A percentile compares a stretch with the other conserved stretches of the same genome.
Conservation (phyloP, 2,888 invertebrate genomes). For the Heterodera filipjevi region DNA sequence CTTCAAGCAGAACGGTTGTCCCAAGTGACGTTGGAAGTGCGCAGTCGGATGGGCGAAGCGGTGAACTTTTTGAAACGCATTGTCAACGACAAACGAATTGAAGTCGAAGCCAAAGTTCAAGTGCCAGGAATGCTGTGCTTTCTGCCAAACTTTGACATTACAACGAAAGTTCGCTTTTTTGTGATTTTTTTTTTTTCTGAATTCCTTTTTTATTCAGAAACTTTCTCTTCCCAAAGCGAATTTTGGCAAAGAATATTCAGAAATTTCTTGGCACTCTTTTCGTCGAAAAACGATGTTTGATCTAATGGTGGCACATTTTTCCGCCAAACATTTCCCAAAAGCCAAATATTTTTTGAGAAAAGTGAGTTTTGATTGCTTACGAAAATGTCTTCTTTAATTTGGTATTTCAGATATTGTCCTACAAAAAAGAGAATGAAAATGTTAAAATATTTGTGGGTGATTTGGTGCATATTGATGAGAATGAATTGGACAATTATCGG, state of each 20-base stretch:
- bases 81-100: not conserved
- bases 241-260: not conserved
- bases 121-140: slow-evolving; percentile 32
- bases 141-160: slow-evolving; percentile 17
- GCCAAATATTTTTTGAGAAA: slow-evolving; percentile 31
- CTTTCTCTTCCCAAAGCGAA: slow-evolving; percentile 15
- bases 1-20: slow-evolving; percentile 39
- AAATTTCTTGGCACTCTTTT: slow-evolving; percentile 10
- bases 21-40: slow-evolving; percentile 23
- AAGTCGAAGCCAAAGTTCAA: not conserved
- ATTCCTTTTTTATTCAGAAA: slow-evolving; percentile 18
- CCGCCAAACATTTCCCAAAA: slow-evolving; percentile 41
- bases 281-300: slow-evolving; percentile 35
- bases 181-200: not conserved
- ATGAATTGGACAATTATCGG: not conserved
- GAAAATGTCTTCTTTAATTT: no score
- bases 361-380: slow-evolving; percentile 8
- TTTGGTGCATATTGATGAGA: slow-evolving; percentile 3
- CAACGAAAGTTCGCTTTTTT: slow-evolving; percentile 9
- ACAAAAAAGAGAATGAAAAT: not conserved
- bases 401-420: slow-evolving; percentile 5
- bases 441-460: not conserved
- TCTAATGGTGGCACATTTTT: slow-evolving; percentile 44
- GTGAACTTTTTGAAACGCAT: slow-evolving; percentile 24
- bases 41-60: slow-evolving; percentile 26